Evolutionary conservation across 2,888 invertebrate species (phyloP), one percentile per base, ranked within the genome.

Genomic region (Lasioglossum malachurum): DNA sequence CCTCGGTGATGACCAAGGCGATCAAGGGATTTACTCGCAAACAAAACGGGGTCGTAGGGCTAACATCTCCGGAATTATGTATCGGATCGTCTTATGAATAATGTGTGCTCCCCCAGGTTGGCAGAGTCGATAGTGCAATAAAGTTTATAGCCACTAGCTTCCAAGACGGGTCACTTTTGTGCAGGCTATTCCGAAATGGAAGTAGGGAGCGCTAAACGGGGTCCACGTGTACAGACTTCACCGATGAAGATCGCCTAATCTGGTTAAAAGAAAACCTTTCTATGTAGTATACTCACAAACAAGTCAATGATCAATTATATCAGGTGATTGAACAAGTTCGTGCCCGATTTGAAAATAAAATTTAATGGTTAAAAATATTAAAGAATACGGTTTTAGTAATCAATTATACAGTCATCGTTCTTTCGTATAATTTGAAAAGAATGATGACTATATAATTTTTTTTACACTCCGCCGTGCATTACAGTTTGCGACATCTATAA

Each of bases 1-100:
- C 77, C 16, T 72, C 74, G 46, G 41, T 69, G 69, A n/a, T 69
- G 79, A 74, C 57, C 73, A 23, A 53, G 44, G 38, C 53, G 60
- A 80, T 75, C 80, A 41, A 31, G 23, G 31, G 60, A 72, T 75
- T 80, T 79, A 75, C 46, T 79, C 53, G 41, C 53, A 78, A 44
- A 73, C 53, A 23, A 49, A 27, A 78, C 35, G 23, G 19, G 27
- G 14, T 19, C n/a, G 31, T 31, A 35, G 31, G 71, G 27, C 77
- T 38, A 27, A 78, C 60, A 73, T 46, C 72, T 23, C 5, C 10
- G 46, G 46, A 64, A 71, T 78, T 64, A 60, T 60, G 38, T 64
- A 41, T 60, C 77, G 23, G 35, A 12, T 27, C 38, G 35, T 44
- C 72, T 57, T 82, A 72, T 77, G 60, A 73, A 72, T 73, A 73